Percentiles rank a stretch among this genome's conserved stretches.
Evolutionary conservation across 2,113 vertebrate genomes (phyloP).

Genomic region (Oryzias javanicus): DNA sequence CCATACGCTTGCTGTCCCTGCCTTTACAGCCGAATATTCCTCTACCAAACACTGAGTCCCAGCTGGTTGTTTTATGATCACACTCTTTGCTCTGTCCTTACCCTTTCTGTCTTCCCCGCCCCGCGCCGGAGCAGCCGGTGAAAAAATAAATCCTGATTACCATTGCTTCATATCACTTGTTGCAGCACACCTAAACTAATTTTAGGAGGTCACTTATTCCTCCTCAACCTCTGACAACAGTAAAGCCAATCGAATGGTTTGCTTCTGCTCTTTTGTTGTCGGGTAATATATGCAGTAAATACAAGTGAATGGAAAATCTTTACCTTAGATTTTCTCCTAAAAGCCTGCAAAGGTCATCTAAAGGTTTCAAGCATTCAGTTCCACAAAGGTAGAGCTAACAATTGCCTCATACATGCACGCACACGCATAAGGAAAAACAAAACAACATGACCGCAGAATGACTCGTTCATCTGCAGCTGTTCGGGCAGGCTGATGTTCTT

Average conservation of each 20-base stretch:
- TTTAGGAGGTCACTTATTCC: constrained; percentile 27
- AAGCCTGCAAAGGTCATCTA: constrained; percentile 38
- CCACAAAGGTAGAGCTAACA: constrained; percentile 27
- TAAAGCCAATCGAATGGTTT: constrained; percentile 4
- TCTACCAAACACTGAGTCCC: constrained; percentile 33
- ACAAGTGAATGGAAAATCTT: constrained; percentile 2
- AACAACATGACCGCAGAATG: constrained; percentile 35
- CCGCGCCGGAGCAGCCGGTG: constrained; percentile 13
- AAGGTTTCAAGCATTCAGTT: constrained; percentile 14
- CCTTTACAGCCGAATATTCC: constrained; percentile 27
- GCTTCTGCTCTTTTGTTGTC: neutral
- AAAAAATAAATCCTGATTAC: constrained; percentile 41
- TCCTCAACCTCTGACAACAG: constrained; percentile 12
- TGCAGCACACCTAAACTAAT: constrained; percentile 28
- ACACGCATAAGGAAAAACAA: neutral
- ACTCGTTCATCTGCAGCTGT: constrained; percentile 45
- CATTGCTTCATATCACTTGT: constrained; percentile 38
- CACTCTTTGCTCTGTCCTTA: constrained; percentile 17
- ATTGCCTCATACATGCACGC: constrained; percentile 1
- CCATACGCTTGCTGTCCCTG: constrained; percentile 6
- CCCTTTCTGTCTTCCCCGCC: neutral
- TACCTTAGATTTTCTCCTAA: constrained; percentile 58
- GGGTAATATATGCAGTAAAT: no score
- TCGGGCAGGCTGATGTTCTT: constrained; percentile 49
- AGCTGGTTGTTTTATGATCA: constrained; percentile 43